Evolutionary conservation across 2,113 vertebrate genomes (phyloP).

Genomic region (Xenotilapia longispinis): DNA sequence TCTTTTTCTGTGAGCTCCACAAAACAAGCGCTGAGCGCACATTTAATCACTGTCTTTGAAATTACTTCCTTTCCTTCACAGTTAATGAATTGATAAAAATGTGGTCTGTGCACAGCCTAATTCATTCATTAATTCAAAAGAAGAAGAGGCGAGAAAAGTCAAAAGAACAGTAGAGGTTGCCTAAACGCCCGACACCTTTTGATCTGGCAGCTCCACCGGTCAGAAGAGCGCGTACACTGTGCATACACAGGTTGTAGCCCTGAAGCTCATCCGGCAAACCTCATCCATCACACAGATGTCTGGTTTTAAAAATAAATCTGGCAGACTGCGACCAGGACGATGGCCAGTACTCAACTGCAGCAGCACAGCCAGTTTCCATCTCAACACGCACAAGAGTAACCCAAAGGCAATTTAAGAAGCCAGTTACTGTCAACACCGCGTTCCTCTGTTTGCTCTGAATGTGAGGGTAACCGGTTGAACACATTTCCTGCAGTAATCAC

Average conservation of each 20-base stretch:
- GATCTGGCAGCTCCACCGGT: background rate
- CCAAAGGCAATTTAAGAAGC: background rate
- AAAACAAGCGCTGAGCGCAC: background rate
- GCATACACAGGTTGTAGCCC: background rate
- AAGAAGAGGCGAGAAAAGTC: background rate
- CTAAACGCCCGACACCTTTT: background rate
- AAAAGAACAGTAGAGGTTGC: background rate
- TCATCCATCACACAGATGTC: slow-evolving; percentile 6
- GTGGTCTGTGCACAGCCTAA: background rate
- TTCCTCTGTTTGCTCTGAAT: background rate
- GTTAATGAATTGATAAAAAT: background rate
- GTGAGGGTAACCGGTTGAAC: background rate
- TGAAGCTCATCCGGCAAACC: background rate
- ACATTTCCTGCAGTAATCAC: background rate
- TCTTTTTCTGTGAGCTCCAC: background rate
- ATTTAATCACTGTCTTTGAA: background rate
- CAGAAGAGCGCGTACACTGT: background rate
- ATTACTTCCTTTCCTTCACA: background rate
- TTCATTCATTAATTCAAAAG: background rate
- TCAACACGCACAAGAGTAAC: background rate
- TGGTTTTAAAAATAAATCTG: background rate
- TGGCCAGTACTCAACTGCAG: background rate
- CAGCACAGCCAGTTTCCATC: background rate
- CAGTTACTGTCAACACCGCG: background rate
- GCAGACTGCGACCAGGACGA: slow-evolving; percentile 20